These are phyloP conservation scores for Callipepla californica DNA, from an alignment of 2,113 vertebrate genomes.

Conservation along the genomic window DNA sequence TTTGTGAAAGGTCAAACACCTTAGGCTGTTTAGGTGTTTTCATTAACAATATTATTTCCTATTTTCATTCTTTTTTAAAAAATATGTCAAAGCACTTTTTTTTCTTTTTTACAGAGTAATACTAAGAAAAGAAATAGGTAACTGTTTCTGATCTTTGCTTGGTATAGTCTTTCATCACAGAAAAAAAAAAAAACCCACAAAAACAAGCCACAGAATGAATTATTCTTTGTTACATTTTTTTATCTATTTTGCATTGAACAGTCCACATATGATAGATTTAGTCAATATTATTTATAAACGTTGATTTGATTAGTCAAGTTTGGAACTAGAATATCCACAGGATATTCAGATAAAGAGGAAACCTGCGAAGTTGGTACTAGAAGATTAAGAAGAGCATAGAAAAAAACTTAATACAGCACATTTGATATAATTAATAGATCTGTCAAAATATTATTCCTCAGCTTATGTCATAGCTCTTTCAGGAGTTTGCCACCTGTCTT, in stretches of 20 bases:
- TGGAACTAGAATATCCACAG: background rate
- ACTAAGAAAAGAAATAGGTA: background rate
- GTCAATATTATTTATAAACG: background rate
- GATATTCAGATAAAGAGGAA: background rate
- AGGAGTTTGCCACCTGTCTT: background rate
- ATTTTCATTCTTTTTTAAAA: background rate
- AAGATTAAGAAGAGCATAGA: background rate
- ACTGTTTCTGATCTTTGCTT: background rate
- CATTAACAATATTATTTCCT: constrained; percentile 42
- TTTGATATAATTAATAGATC: background rate
- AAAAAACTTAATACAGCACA: background rate
- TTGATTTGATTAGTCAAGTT: background rate
- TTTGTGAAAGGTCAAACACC: constrained; percentile 61
- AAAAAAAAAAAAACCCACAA: background rate
- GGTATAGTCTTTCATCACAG: background rate
- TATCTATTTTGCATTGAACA: constrained; percentile 2
- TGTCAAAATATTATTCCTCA: background rate
- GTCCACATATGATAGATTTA: background rate
- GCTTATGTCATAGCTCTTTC: background rate
- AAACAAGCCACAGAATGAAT: background rate
- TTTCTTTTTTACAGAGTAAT: background rate
- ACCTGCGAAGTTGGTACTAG: background rate
- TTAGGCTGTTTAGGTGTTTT: constrained; percentile 43
- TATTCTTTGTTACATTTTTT: background rate
- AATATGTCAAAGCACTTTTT: background rate